Base-by-base conservation (phyloP, 2,888 invertebrate species). In the Drosophila lacicola region DNA sequence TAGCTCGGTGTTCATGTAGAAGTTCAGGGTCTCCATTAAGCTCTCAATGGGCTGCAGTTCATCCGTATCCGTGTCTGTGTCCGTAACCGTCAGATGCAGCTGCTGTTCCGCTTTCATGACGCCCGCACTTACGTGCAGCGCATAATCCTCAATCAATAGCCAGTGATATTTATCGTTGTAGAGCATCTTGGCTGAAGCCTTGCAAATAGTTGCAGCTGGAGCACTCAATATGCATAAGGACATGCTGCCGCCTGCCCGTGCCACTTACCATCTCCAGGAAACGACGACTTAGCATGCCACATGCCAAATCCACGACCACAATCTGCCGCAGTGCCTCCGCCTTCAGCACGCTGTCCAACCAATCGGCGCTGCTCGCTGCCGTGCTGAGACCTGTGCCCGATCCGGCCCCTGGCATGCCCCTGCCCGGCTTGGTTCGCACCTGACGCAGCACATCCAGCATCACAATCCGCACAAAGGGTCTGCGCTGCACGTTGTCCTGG, bases 81-180 rank as follows among this genome's bases (percentile, higher is more conserved):
- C 57, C 55, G 42, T 47, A 39, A 45, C 72, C 21, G 57, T 62
- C 66, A 83, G 36, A 34, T 80, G 63, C 56, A 83, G 68, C 41
- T 42, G 17, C n/a, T 29, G 50, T 14, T n/a, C 46, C 33, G 25
- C 14, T 44, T 42, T 17, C 34, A 39, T 19, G 39, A 62, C 42
- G 37, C 63, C 79, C 44, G 75, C 64, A 34, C 57, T 69, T 56
- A 72, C 66, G 57, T 87, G 77, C 83, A 79, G 70, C 58, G 82
- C 80, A 83, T 91, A 92, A 91, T 92, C 91, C 89, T 91, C 91
- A 85, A 92, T 90, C 91, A 92, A 83, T 85, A 92, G 88, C 92
- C 92, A 92, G 85, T 92, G 92, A 91, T 91, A 92, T 84, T 91
- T 90, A 80, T 90, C 89, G 87, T 90, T 92, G 84, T 92, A 92